Percentiles rank a stretch among this genome's conserved stretches.
Evolutionary conservation across 2,797 vertebrate genomes (phyloP).

Genomic region (Brotogeris chrysoptera): DNA sequence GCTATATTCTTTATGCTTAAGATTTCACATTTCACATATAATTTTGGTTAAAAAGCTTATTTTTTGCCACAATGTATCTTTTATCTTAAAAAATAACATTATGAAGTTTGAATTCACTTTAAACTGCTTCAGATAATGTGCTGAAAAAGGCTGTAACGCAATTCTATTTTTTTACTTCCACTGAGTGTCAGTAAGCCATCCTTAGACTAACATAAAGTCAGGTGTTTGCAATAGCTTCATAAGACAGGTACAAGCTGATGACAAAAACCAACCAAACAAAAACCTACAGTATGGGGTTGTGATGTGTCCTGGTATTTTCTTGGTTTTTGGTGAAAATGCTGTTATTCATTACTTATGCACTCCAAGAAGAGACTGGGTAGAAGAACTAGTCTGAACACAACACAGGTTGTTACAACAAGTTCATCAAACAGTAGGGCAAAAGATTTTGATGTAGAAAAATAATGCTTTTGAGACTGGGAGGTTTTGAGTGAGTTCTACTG

Average conservation of each 20-base stretch:
- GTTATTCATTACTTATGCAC: not conserved
- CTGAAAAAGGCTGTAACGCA: not conserved
- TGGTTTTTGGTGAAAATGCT: not conserved
- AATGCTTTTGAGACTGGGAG: not conserved
- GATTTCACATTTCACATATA: not conserved
- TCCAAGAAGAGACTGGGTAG: not conserved
- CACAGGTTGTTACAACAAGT: not conserved
- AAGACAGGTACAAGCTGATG: not conserved
- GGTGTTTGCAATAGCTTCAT: not conserved
- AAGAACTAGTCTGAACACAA: not conserved
- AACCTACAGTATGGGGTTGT: not conserved
- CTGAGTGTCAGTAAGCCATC: not conserved
- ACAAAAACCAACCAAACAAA: not conserved
- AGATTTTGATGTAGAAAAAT: not conserved
- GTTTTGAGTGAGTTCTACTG: not conserved
- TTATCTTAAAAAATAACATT: not conserved
- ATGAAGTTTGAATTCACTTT: not conserved
- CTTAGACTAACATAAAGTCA: not conserved
- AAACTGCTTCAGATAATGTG: not conserved
- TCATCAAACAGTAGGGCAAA: not conserved
- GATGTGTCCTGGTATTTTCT: not conserved
- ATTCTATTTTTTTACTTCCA: not conserved
- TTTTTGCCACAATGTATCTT: not conserved
- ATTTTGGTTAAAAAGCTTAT: not conserved
- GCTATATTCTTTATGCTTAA: not conserved